Base-by-base conservation (phyloP, 1,140 invertebrate genomes). In the Drosophila bocqueti region DNA sequence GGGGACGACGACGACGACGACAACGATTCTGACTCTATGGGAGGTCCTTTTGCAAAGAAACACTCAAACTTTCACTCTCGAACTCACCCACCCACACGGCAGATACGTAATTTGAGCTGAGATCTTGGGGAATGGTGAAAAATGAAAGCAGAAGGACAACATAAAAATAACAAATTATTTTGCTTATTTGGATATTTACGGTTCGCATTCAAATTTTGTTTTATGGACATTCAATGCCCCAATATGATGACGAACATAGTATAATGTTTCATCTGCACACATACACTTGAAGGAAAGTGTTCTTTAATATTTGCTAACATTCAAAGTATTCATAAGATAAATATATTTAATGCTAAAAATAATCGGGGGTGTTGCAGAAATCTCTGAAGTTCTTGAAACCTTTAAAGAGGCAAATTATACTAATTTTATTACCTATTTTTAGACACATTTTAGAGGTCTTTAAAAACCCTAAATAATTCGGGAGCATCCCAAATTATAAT, bases 161-260 rank as follows among this genome's bases (percentile, higher is more conserved):
- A 73, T 68, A 73, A 73, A 72, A 73, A 73, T 73, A 73, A 43
- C 46, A 74, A 72, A 73, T 74, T 74, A 72, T 74, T 74, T 74
- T 61, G 45, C 71, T 73, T 74, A 73, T 73, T 73, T 38, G 29
- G n/a, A 38, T 72, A 40, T 73, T 73, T 73, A 72, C 69, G 68
- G 38, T 73, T 43, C 42, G 69, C 54, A 72, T 73, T 73, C 55
- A 73, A 73, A 73, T 73, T 72, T 72, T 38, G 45, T 61, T 73
- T 73, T 72, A 73, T 73, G 45, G 54, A 72, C 69, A 50, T 42
- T 50, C 69, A 43, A 73, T 72, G 54, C 38, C 43, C 67, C 63
- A 68, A 69, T 69, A 54, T 49, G 38, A 42, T n/a, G 29, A 29
- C 26, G 26, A 69, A 34, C 42, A 71, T 34, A 16, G 52, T 55